These are phyloP conservation scores for Serripes groenlandicus DNA, from an alignment of 2,888 invertebrate species.

Conservation along the genomic window DNA sequence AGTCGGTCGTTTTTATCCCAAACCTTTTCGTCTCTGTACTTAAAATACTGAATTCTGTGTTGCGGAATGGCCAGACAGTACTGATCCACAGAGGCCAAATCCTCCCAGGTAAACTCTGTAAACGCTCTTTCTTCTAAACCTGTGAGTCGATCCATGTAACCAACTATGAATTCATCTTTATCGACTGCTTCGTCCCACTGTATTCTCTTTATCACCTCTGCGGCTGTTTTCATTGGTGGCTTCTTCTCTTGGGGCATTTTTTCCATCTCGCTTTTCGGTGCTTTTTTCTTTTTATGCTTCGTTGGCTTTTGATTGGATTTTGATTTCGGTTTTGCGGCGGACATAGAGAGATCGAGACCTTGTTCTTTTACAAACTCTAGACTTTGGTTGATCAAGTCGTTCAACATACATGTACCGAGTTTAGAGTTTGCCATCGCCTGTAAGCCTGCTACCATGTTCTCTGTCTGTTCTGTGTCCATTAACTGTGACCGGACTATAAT, in stretches of 20 bases:
- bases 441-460: conserved; percentile 59
- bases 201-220: conserved; percentile 87
- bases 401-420: conserved; percentile 51
- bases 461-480: conserved; percentile 60
- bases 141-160: conserved; percentile 87
- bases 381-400: conserved; percentile 23
- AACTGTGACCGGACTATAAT: conserved; percentile 70
- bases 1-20: conserved; percentile 87
- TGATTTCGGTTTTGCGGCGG: background rate
- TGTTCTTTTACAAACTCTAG: conserved; percentile 31
- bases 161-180: conserved; percentile 85
- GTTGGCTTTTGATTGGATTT: conserved; percentile 31
- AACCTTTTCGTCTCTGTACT: conserved; percentile 86
- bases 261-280: conserved; percentile 31
- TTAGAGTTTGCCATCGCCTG: conserved; percentile 48
- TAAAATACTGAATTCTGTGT: conserved; percentile 87
- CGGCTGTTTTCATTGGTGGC: conserved; percentile 87
- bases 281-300: conserved; percentile 8
- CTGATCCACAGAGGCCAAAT: conserved; percentile 86
- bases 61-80: conserved; percentile 86
- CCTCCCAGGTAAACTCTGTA: conserved; percentile 87
- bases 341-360: conserved; percentile 33
- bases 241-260: conserved; percentile 74
- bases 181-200: conserved; percentile 86
- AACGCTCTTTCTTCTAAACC: conserved; percentile 87